A percentile compares a stretch with the other conserved stretches of the same genome.
Conservation (phyloP, 2,113 vertebrate genomes). For the Tyto alba region DNA sequence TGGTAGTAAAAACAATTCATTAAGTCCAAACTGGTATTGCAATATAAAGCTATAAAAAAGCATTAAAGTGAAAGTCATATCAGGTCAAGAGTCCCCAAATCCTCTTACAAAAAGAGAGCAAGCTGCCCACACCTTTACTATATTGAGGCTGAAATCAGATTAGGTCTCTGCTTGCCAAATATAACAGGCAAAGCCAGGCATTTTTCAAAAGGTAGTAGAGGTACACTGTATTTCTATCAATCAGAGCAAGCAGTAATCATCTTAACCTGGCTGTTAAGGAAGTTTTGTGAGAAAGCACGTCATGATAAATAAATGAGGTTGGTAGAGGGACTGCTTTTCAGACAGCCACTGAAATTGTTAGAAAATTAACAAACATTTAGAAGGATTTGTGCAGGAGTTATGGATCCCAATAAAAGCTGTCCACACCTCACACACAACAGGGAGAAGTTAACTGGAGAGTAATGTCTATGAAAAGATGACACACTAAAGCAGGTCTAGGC, state of each 20-base stretch:
- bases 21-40: not conserved
- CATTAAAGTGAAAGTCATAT: not conserved
- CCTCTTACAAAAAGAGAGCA: not conserved
- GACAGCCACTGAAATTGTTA: not conserved
- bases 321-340: not conserved
- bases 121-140: not conserved
- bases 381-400: not conserved
- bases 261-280: not conserved
- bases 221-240: not conserved
- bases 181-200: not conserved
- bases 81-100: not conserved
- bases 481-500: not conserved
- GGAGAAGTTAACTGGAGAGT: not conserved
- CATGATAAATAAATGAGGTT: not conserved
- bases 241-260: not conserved
- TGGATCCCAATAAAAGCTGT: not conserved
- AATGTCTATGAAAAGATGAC: not conserved
- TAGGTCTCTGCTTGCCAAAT: not conserved
- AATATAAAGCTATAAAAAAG: not conserved
- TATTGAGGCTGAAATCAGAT: not conserved
- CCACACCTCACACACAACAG: not conserved
- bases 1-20: slow-evolving; percentile 8
- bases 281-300: not conserved
- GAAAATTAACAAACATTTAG: not conserved
- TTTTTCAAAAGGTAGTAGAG: not conserved